Conservation (phyloP, 2,888 invertebrate species). For the Campaea margaritaria region DNA sequence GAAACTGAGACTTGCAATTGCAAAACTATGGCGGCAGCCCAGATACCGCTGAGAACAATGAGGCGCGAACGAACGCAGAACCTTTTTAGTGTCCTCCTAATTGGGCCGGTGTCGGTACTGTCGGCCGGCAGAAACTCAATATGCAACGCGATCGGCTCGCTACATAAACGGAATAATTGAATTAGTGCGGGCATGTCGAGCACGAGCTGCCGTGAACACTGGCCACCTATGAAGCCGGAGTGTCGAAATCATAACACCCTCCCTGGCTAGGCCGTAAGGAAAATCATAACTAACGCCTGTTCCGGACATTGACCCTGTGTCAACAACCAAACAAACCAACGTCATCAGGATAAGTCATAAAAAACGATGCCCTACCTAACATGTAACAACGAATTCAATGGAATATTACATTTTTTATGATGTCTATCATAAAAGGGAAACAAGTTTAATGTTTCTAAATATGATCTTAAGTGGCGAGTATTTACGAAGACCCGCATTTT, state of each 20-base stretch:
- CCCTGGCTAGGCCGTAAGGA: slow-evolving; percentile 17
- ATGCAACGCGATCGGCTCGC: slow-evolving; percentile 77
- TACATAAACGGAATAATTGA: slow-evolving; percentile 82
- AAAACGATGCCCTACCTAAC: slow-evolving; percentile 18
- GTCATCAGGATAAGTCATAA: slow-evolving; percentile 29
- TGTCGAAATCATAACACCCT: slow-evolving; percentile 28
- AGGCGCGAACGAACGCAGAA: slow-evolving; percentile 72
- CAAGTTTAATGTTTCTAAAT: slow-evolving; percentile 44
- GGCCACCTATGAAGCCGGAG: slow-evolving; percentile 56
- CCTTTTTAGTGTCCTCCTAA: slow-evolving; percentile 81
- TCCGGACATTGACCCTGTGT: slow-evolving; percentile 24
- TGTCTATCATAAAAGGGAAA: slow-evolving; percentile 42
- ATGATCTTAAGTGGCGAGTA: slow-evolving; percentile 41
- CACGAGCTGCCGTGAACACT: slow-evolving; percentile 56
- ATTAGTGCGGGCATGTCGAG: slow-evolving; percentile 73
- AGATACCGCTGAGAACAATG: slow-evolving; percentile 79
- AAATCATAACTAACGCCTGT: slow-evolving; percentile 20
- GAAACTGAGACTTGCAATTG: slow-evolving; percentile 67
- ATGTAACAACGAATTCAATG: slow-evolving; percentile 30
- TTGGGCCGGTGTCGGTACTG: slow-evolving; percentile 73
- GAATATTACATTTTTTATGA: slow-evolving; percentile 42
- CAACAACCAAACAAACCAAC: slow-evolving; percentile 14
- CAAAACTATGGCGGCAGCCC: slow-evolving; percentile 73
- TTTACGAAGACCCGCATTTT: slow-evolving; percentile 40
- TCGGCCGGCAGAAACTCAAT: slow-evolving; percentile 73